Percentiles rank a stretch among this genome's conserved stretches.
Conservation (phyloP, 2,113 vertebrate genomes). For the Hystrix cristata region DNA sequence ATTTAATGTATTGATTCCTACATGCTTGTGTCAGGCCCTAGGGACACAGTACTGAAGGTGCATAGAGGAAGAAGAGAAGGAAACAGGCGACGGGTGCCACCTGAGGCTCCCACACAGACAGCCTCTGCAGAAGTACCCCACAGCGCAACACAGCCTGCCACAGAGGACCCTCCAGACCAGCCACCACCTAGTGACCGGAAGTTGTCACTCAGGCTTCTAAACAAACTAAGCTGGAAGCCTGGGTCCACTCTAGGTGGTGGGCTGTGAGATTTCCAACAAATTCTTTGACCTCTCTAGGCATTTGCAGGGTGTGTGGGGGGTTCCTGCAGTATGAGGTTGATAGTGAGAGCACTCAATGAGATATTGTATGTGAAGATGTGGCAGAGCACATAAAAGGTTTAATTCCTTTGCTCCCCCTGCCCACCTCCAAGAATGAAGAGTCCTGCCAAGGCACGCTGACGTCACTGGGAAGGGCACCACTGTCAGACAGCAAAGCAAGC, state of each 20-base stretch:
- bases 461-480: too few species aligned
- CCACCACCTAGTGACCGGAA: neutral
- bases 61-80: neutral
- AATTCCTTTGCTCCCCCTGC: neutral
- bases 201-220: neutral
- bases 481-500: neutral
- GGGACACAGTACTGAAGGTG: neutral
- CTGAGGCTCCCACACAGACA: neutral
- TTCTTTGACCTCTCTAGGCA: neutral
- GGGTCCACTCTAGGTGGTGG: neutral
- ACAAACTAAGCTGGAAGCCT: neutral
- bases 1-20: neutral
- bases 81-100: neutral
- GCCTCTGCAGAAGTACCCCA: rapidly evolving
- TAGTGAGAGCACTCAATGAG: neutral
- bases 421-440: neutral
- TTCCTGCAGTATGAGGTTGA: neutral
- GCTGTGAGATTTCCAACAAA: neutral
- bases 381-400: rapidly evolving
- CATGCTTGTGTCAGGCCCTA: neutral
- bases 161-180: neutral
- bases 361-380: neutral
- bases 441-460: rapidly evolving
- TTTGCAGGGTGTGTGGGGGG: neutral
- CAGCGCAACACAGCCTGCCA: neutral